Evolutionary conservation across 2,797 vertebrate species (phyloP).

Genomic region (Sebastes minor): DNA sequence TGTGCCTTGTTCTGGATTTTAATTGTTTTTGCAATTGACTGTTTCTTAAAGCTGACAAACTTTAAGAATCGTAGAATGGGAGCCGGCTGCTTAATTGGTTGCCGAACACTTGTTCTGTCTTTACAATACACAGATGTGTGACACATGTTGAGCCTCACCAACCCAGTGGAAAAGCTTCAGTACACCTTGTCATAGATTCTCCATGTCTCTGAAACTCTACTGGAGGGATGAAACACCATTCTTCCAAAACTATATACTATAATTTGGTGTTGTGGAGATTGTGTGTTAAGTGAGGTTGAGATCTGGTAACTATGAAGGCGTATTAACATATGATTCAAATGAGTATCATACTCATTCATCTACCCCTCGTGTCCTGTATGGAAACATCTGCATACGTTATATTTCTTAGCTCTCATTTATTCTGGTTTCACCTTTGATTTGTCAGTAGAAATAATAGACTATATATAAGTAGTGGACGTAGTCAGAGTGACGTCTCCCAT

Average conservation of each 20-base stretch:
- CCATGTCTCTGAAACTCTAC: neutral
- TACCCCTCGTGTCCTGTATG: too few species aligned
- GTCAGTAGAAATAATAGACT: too few species aligned
- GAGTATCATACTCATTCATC: too few species aligned
- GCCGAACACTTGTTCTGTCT: conserved; percentile 3
- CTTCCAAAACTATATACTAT: neutral
- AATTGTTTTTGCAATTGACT: neutral
- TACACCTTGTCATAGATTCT: neutral
- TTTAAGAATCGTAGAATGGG: neutral
- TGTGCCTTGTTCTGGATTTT: neutral
- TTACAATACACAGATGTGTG: conserved; percentile 1
- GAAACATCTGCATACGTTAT: too few species aligned
- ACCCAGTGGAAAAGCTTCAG: neutral
- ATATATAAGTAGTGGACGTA: too few species aligned
- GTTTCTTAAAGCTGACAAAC: conserved; percentile 7
- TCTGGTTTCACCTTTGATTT: too few species aligned
- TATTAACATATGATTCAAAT: neutral
- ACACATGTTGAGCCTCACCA: neutral
- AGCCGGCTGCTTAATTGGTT: neutral
- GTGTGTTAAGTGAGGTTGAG: neutral
- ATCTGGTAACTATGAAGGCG: neutral
- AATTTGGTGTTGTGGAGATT: neutral
- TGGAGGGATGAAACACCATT: neutral
- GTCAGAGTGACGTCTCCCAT: too few species aligned
- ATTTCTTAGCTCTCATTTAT: too few species aligned